A percentile compares a stretch with the other conserved stretches of the same genome.
phyloP scores from a whole-genome alignment of 2,888 invertebrate species.

The Leucania comma region DNA sequence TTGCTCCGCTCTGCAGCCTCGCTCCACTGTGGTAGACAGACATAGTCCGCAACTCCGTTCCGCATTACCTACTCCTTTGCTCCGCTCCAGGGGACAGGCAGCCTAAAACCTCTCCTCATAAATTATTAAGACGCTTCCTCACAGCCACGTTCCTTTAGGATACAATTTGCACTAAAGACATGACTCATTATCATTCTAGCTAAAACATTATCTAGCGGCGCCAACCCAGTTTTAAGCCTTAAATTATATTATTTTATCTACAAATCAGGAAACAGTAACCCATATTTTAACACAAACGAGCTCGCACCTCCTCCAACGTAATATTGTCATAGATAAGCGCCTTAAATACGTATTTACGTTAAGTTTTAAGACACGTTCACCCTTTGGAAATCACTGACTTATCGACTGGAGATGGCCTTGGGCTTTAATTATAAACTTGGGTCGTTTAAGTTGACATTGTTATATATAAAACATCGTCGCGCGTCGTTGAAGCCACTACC shows the following conservation, averaged over 20 bases:
- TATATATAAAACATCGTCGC: constrained; percentile 49
- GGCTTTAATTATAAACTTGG: constrained; percentile 70
- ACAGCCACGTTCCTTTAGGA: constrained; percentile 14
- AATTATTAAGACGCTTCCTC: constrained; percentile 36
- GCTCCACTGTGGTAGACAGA: too few relatives aligned
- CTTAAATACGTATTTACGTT: constrained; percentile 41
- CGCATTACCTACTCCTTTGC: too few relatives aligned
- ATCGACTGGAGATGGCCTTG: constrained; percentile 71
- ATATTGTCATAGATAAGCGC: constrained; percentile 43
- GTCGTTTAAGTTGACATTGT: constrained; percentile 61
- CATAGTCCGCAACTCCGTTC: too few relatives aligned
- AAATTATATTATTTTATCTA: constrained; percentile 47
- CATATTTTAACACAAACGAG: constrained; percentile 37
- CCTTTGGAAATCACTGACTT: constrained; percentile 54
- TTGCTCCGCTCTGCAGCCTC: too few relatives aligned
- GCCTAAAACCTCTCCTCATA: constrained; percentile 30
- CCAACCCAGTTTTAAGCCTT: constrained; percentile 6
- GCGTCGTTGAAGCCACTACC: constrained; percentile 41
- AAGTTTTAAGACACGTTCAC: constrained; percentile 44
- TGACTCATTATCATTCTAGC: constrained; percentile 15
- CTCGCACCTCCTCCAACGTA: constrained; percentile 14
- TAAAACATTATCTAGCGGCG: constrained; percentile 10
- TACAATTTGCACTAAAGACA: constrained; percentile 29
- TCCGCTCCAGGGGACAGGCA: too few relatives aligned
- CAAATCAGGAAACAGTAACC: constrained; percentile 29